Evolutionary conservation across 2,113 vertebrate genomes (phyloP), one percentile per base, ranked within the genome.

Genomic region (Aegypius monachus): DNA sequence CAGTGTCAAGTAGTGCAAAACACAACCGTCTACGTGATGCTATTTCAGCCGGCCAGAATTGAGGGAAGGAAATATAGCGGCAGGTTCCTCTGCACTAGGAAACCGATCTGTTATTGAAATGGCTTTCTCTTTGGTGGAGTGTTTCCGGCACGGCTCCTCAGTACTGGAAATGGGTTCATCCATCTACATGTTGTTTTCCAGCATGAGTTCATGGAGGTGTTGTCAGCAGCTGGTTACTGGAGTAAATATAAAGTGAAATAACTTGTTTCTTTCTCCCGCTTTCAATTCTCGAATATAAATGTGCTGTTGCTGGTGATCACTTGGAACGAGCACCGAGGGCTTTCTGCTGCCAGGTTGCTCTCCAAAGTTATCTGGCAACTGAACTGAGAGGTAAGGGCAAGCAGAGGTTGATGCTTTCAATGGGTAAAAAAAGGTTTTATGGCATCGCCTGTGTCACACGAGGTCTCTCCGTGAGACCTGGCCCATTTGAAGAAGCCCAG

Each of bases 61-160:
- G 87, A 90, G 96, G 96, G 93, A 94, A 95, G 93, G 93, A 96
- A 96, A 95, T 63, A 89, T 0, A 96, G 73, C 9, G 3, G 66
- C 93, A 96, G 92, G 95, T 93, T 96, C 90, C 92, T 93, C 93
- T 85, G 66, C 87, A 18, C 91, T 91, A 97, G 95, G 95, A 97
- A 97, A 91, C 89, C 0, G 21, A 95, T 81, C 84, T 94, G 95
- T 72, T 96, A 5, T 75, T 84, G 87, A 93, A 96, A 86, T 88
- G 87, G 90, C 62, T 93, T 79, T 91, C 90, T 97, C 94, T 90
- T 92, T 93, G 85, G 67, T 93, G 93, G 89, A 94, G 90, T 78
- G 71, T 78, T 97, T 97, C 93, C 59, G 12, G 75, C 61, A 58
- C 0, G 2, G 93, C 81, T 96, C 73, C 91, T 94, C 32, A 0